These are phyloP conservation scores for Oryzias celebensis DNA, from an alignment of 2,113 vertebrate species.

Conservation along the genomic window DNA sequence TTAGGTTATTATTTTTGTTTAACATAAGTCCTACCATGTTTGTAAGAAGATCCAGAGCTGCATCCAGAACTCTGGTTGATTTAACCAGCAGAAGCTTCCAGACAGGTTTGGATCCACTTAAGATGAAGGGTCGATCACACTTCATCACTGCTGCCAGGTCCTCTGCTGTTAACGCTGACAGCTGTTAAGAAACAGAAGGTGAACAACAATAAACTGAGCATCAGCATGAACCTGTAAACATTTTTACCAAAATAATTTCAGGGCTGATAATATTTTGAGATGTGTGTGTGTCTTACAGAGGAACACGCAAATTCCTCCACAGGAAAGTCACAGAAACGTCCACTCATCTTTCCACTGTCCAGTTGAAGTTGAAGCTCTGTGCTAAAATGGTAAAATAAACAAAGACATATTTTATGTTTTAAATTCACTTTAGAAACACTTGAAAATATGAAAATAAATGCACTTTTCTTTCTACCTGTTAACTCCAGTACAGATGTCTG, in stretches of 20 bases:
- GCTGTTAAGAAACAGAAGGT: constrained; percentile 16
- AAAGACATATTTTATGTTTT: too few species aligned
- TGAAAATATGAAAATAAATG: neutral
- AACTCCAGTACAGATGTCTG: constrained; percentile 52
- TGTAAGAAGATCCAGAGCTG: constrained; percentile 55
- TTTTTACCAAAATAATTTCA: neutral
- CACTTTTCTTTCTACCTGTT: constrained; percentile 60
- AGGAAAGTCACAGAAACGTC: constrained; percentile 56
- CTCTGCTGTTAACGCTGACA: constrained; percentile 24
- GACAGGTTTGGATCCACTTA: constrained; percentile 21
- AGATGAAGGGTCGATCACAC: constrained; percentile 34
- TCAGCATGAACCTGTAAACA: neutral
- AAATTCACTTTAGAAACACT: neutral
- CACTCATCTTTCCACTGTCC: neutral
- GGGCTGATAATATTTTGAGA: neutral
- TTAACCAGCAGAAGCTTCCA: constrained; percentile 70
- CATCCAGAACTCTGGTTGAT: constrained; percentile 47
- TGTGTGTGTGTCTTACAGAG: constrained; percentile 40
- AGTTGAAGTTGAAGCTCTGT: constrained; percentile 43
- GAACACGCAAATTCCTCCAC: constrained; percentile 67
- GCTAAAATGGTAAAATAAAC: constrained; percentile 40
- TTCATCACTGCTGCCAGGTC: constrained; percentile 35
- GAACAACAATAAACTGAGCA: too few species aligned
- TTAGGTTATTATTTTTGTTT: too few species aligned
- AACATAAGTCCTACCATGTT: constrained; percentile 25